Conservation (phyloP, 2,113 vertebrate species). For the Bolborhynchus lineola region DNA sequence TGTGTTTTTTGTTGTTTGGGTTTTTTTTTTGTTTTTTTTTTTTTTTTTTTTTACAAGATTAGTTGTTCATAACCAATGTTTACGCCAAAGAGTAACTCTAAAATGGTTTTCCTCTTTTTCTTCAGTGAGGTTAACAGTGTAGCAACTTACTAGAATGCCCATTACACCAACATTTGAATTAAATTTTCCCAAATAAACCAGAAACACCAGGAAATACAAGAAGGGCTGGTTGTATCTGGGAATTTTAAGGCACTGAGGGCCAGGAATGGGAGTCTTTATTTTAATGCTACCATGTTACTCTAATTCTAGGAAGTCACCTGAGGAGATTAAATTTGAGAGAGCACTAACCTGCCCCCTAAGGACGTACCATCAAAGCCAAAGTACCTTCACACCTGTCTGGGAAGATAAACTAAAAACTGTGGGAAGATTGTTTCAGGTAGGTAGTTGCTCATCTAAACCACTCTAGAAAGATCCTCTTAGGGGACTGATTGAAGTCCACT, state of each 20-base stretch:
- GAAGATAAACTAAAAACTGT: not conserved
- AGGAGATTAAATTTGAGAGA: not conserved
- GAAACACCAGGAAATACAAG: not conserved
- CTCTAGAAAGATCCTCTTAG: not conserved
- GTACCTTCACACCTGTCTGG: not conserved
- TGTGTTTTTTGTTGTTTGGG: not conserved
- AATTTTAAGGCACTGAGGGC: not conserved
- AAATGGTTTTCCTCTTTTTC: not conserved
- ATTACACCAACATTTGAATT: rapidly evolving
- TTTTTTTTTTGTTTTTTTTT: not conserved
- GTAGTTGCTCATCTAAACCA: not conserved
- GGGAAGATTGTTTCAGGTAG: not conserved
- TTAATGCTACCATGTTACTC: not conserved
- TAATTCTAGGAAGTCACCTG: not conserved
- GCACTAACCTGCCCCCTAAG: not conserved
- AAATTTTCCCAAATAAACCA: not conserved
- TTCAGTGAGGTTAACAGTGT: not conserved
- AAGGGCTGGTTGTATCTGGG: not conserved
- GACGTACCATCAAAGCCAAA: not conserved
- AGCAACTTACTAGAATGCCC: not conserved
- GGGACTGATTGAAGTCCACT: rapidly evolving
- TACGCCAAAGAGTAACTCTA: not conserved
- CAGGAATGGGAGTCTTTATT: not conserved
- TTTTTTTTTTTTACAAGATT: not conserved
- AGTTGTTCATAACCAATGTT: not conserved